Evolutionary conservation across 2,113 vertebrate genomes (phyloP), one percentile per base, ranked within the genome.

Genomic region (Gopherus flavomarginatus): DNA sequence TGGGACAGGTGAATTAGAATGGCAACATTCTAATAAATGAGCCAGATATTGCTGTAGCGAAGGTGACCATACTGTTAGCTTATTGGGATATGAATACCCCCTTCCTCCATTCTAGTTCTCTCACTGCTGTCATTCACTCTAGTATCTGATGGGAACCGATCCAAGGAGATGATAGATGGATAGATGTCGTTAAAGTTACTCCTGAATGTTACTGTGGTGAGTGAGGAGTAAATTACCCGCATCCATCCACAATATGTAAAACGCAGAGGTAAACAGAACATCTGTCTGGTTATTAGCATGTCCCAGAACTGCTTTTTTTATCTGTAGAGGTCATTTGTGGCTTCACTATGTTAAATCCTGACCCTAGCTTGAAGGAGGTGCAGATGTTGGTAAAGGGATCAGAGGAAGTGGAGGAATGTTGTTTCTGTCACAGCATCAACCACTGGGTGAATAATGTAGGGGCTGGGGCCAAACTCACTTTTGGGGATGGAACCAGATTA

Each of bases 401-500:
- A 44, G 75, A 14, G 75, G 24, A 42, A 26, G 24, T 5, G 12
- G 22, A 27, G 24, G 38, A 12, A 24, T 13, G 75, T 47, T 5
- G 42, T 47, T 77, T 77, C 42, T 44, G 42, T 77, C 42, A 77
- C 75, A 77, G 38, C 42, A 26, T 77, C 75, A 77, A 47, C 24
- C 75, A 77, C 38, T 77, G 75, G 47, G 75, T 77, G 75, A 44
- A 77, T 27, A 47, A 77, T 77, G 65, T 16, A 72, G 19, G 65
- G 1, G 11, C 75, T 77, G 42, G 75, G 38, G 17, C 24, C 24
- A 97, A 44, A 89, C 80, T 97, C 90, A 95, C 94, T 93, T 98
- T 97, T 77, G 98, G 97, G 77, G 57, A 78, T 1, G 97, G 97
- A 82, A 98, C 96, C 56, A 44, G 3, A 19, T 96, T 98, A 88